Percentiles rank a stretch among this genome's conserved stretches.
phyloP scores from a whole-genome alignment of 92 coral and sea anemone genomes.

The Phymanthus crucifer region DNA sequence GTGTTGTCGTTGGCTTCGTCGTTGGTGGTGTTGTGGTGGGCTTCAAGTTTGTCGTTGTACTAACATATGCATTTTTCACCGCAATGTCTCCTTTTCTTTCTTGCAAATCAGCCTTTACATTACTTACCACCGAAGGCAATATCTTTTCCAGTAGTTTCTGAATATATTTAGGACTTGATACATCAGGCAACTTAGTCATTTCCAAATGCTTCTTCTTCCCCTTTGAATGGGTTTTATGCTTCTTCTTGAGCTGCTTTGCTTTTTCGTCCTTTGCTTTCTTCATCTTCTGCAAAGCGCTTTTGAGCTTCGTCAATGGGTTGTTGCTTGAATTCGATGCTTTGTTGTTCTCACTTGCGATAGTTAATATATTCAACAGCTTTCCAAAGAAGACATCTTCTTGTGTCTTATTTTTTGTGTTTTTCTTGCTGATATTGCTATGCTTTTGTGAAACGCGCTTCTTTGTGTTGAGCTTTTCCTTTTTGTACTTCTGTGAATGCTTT shows the following conservation, averaged over 20 bases:
- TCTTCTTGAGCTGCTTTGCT: constrained; percentile 10
- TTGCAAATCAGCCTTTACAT: constrained; percentile 45
- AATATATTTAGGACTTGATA: constrained; percentile 34
- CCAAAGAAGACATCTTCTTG: constrained; percentile 52
- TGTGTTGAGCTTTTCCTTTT: not conserved
- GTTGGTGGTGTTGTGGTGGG: constrained; percentile 13
- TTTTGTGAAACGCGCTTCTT: not conserved
- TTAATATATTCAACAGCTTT: constrained; percentile 62
- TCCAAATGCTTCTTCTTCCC: not conserved
- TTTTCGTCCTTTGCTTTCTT: constrained; percentile 39
- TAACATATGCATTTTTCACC: not conserved
- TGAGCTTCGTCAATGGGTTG: constrained; percentile 32
- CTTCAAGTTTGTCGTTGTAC: not conserved
- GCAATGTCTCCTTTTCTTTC: not conserved
- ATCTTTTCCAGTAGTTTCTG: constrained; percentile 56
- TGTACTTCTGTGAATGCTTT: constrained; percentile 22
- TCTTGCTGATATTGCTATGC: constrained; percentile 21
- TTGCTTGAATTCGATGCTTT: constrained; percentile 26
- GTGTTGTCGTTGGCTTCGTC: constrained; percentile 21
- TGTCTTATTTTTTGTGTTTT: not conserved
- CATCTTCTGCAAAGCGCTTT: constrained; percentile 40
- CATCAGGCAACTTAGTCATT: not conserved
- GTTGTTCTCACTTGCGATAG: constrained; percentile 46
- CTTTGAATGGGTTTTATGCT: constrained; percentile 25
- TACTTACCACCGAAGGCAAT: constrained; percentile 65